Percentiles rank a stretch among this genome's conserved stretches.
phyloP scores from a whole-genome alignment of 2,797 vertebrate genomes.

The Hippocampus kuda region DNA sequence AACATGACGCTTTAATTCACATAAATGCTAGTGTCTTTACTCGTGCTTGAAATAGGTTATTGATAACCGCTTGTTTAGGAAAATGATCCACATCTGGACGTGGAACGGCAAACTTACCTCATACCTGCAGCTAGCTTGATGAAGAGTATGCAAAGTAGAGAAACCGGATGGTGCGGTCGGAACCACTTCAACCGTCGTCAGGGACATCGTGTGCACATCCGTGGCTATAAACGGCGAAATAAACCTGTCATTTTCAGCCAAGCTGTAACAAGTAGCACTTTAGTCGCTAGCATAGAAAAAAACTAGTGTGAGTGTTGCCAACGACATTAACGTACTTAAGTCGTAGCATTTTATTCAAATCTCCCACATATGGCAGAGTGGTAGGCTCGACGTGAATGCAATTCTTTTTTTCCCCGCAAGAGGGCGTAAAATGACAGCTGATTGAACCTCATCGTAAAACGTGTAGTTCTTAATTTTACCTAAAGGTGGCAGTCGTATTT shows the following conservation, averaged over 20 bases:
- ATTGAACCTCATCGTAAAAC: not conserved
- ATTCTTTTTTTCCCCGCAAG: constrained; percentile 7
- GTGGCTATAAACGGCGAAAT: not conserved
- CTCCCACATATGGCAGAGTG: constrained; percentile 10
- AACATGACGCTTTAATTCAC: not conserved
- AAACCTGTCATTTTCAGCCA: not conserved
- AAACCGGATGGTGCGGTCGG: constrained; percentile 9
- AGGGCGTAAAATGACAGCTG: constrained; percentile 2
- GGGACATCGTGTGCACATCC: constrained; percentile 5
- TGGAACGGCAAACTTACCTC: constrained; percentile 38
- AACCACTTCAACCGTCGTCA: constrained; percentile 31
- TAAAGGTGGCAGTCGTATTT: not conserved
- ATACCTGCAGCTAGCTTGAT: constrained; percentile 43
- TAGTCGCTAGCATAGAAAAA: not conserved
- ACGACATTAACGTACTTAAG: not conserved
- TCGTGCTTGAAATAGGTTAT: not conserved
- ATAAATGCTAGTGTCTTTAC: not conserved
- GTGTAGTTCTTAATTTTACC: not conserved
- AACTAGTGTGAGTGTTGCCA: not conserved
- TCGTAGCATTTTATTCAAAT: not conserved
- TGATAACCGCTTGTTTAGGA: accelerated
- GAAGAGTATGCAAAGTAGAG: constrained; percentile 10
- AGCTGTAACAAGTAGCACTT: not conserved
- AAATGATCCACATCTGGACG: not conserved
- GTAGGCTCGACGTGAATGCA: constrained; percentile 26